Conservation (phyloP, 2,888 invertebrate species). For the Nemurella pictetii region DNA sequence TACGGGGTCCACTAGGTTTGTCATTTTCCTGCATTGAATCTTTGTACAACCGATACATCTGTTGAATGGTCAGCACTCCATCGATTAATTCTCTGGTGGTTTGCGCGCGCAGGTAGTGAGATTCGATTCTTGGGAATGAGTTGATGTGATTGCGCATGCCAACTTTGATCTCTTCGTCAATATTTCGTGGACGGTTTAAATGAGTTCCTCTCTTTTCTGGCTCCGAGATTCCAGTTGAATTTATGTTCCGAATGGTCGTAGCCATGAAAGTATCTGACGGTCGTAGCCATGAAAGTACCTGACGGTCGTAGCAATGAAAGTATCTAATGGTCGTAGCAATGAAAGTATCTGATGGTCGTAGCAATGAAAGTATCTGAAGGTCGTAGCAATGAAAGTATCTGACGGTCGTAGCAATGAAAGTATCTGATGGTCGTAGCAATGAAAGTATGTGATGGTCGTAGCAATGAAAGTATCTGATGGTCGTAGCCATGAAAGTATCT, state of each 20-base stretch:
- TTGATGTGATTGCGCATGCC: constrained; percentile 43
- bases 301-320: constrained; percentile 8
- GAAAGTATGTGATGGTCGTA: constrained; percentile 37
- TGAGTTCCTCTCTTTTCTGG: constrained; percentile 42
- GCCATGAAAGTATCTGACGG: constrained; percentile 28
- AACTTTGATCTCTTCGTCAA: constrained; percentile 25
- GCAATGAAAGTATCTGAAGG: constrained; percentile 32
- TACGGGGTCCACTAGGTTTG: neutral
- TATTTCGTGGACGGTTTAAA: constrained; percentile 38
- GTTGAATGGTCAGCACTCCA: constrained; percentile 45
- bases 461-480: constrained; percentile 29
- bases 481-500: no score
- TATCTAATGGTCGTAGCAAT: constrained; percentile 36
- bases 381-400: constrained; percentile 35
- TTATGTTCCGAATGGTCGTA: constrained; percentile 37
- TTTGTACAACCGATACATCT: constrained; percentile 42
- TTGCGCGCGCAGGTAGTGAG: constrained; percentile 44
- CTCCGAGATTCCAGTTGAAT: constrained; percentile 36
- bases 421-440: constrained; percentile 36
- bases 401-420: constrained; percentile 8
- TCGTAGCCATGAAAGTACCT: constrained; percentile 34
- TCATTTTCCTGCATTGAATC: neutral
- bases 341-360: constrained; percentile 33
- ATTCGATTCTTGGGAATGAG: constrained; percentile 45
- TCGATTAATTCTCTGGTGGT: constrained; percentile 45